phyloP scores from a whole-genome alignment of 2,797 vertebrate genomes.

The Micromesistius poutassou region DNA sequence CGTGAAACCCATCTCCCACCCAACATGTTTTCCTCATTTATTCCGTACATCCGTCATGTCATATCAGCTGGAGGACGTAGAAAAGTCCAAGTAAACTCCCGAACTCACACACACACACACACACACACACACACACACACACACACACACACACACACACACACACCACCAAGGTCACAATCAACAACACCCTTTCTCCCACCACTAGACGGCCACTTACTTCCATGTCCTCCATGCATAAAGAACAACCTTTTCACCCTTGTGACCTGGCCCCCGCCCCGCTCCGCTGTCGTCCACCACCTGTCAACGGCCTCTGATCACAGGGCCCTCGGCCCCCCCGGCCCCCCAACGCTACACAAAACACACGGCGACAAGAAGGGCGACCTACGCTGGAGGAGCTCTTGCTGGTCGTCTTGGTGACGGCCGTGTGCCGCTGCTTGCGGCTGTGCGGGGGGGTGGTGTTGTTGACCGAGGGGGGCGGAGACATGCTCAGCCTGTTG shows the following conservation, averaged over 20 bases:
- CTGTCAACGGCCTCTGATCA: neutral
- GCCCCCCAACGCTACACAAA: neutral
- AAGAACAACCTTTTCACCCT: neutral
- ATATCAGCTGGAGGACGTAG: neutral
- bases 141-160: too few species aligned
- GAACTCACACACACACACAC: too few species aligned
- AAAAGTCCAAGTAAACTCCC: neutral
- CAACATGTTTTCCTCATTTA: neutral
- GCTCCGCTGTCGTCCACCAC: neutral
- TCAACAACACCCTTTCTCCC: neutral
- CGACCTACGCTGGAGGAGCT: slow-evolving; percentile 85
- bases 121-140: too few species aligned
- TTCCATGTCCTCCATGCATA: neutral
- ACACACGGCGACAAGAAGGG: neutral
- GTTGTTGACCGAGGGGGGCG: slow-evolving; percentile 78
- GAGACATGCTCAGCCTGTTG: slow-evolving; percentile 92
- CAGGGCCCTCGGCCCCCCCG: neutral
- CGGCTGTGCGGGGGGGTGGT: slow-evolving; percentile 93
- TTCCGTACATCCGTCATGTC: neutral
- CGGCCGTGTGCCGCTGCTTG: slow-evolving; percentile 84
- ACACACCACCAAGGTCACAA: neutral
- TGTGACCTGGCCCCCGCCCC: neutral
- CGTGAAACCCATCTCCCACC: neutral
- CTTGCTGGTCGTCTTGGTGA: slow-evolving; percentile 89
- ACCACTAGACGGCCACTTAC: neutral